Evolutionary conservation across 2,113 vertebrate genomes (phyloP).

Genomic region (Plotosus lineatus): DNA sequence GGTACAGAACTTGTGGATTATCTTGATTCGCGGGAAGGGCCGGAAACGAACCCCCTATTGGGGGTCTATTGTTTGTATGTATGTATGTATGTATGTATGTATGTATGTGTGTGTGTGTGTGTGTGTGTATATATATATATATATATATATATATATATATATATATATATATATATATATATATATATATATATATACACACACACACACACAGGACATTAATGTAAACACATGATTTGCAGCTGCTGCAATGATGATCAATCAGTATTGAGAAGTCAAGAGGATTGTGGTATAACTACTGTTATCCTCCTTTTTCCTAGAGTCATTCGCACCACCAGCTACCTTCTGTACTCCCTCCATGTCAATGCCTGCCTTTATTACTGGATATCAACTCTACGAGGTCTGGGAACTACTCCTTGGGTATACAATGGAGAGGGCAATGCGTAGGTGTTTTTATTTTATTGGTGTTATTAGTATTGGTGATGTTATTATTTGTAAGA

Average conservation of each 20-base stretch:
- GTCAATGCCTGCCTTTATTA: conserved; percentile 94
- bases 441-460: conserved; percentile 73
- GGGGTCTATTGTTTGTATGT: too few species aligned
- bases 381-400: conserved; percentile 84
- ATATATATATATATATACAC: too few species aligned
- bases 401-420: conserved; percentile 87
- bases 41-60: too few species aligned
- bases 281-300: neutral
- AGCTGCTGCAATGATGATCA: neutral
- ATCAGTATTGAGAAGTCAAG: neutral
- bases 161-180: too few species aligned
- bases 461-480: neutral
- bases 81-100: too few species aligned
- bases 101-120: too few species aligned
- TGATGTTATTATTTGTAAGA: neutral
- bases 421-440: conserved; percentile 90
- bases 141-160: too few species aligned
- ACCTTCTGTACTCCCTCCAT: conserved; percentile 91
- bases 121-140: too few species aligned
- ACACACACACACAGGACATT: too few species aligned
- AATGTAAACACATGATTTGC: neutral
- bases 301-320: conserved; percentile 63
- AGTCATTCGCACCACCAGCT: conserved; percentile 92
- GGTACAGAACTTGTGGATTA: too few species aligned
- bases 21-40: too few species aligned